Evolutionary conservation across 64 coral and sea anemone species (phyloP), one percentile per base, ranked within the genome.

Genomic region (Stichodactyla mertensii): DNA sequence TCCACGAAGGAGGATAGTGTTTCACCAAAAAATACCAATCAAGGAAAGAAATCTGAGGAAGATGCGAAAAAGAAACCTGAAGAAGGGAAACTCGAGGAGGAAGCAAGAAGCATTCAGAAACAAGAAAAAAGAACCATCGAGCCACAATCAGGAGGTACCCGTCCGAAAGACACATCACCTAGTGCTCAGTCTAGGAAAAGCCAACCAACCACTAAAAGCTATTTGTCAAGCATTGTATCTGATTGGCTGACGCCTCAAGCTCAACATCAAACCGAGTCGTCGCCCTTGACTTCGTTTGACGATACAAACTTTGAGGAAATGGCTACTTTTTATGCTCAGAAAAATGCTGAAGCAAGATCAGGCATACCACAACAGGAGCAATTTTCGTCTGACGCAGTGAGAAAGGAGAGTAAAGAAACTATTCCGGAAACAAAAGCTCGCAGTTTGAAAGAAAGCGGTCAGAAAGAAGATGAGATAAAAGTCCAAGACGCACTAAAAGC

Each of bases 221-320:
- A 74, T 10, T 31, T 74, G 1, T 74, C 69, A 74, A 74, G 69
- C 16, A 1, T 58, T 58, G 6, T 74, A 74, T 36, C 69, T 74
- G 24, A 27, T 9, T 74, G 69, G 69, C 23, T 74, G n/a, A 23
- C 24, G 27, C 69, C 69, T 28, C 69, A 74, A 74, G 7, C 69
- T 27, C n/a, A 74, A 31, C 69, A 23, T 27, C 22, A 74, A 31
- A 31, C 22, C 12, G 69, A 74, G 27, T 6, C 24, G 27, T 74
- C 69, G 27, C 69, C 24, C 12, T 74, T 31, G 69, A 11, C 10
- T 10, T 36, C 24, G 1, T 26, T 27, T 52, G 78, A 81, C 15
- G 78, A 81, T 81, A 10, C 51, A 22, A 22, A 52, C n/a, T 52
- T 81, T n/a, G 78, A 81, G 15, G 78, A 81, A 81, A 81, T 81